phyloP scores from a whole-genome alignment of 2,113 vertebrate species.

The Prolemur simus region DNA sequence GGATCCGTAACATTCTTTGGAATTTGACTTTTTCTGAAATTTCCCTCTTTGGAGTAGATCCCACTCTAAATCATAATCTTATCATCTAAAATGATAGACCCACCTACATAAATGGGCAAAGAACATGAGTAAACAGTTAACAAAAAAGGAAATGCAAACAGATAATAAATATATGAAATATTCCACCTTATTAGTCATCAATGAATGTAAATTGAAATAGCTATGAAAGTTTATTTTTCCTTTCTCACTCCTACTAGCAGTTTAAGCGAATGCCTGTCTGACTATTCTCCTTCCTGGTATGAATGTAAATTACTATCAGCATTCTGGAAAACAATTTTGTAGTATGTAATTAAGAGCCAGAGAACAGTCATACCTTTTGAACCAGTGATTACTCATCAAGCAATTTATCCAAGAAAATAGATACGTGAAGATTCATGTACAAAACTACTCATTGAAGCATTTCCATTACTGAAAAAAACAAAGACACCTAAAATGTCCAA shows the following conservation, averaged over 20 bases:
- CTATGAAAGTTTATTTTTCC: neutral
- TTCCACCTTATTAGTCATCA: neutral
- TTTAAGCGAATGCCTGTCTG: neutral
- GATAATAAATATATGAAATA: neutral
- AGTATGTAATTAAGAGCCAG: neutral
- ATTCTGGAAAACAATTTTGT: neutral
- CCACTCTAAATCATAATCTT: neutral
- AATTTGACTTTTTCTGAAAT: conserved; percentile 41
- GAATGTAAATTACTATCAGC: neutral
- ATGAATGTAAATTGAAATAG: neutral
- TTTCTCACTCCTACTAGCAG: neutral
- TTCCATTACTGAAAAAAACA: neutral
- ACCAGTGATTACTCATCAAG: neutral
- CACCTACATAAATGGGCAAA: neutral
- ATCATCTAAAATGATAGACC: neutral
- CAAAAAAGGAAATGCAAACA: conserved; percentile 14
- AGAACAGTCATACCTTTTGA: neutral
- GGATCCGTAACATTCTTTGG: neutral
- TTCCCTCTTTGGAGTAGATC: neutral
- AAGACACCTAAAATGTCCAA: neutral
- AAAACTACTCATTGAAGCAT: neutral
- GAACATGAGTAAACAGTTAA: neutral
- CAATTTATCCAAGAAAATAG: neutral
- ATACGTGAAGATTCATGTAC: neutral
- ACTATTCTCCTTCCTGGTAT: neutral